These are phyloP conservation scores for Mythimna vitellina DNA, from an alignment of 2,888 invertebrate species.

Conservation along the genomic window DNA sequence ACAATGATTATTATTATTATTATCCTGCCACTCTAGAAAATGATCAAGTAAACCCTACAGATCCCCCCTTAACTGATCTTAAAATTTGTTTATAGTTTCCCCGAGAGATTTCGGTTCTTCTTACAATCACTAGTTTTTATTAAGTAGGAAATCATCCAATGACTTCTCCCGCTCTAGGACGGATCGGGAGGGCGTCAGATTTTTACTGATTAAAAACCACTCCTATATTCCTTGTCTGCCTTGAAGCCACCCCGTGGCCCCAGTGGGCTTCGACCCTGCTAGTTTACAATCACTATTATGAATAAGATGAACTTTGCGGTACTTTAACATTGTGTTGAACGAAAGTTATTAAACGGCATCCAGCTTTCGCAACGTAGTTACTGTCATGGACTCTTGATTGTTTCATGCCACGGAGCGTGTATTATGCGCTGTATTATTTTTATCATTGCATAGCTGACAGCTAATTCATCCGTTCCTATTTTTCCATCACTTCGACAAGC, in stretches of 20 bases:
- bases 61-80: too few species aligned
- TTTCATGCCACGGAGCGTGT: constrained; percentile 76
- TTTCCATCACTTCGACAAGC: constrained; percentile 89
- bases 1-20: too few species aligned
- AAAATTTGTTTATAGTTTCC: not conserved
- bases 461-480: constrained; percentile 88
- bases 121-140: not conserved
- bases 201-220: too few species aligned
- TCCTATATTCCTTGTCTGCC: too few species aligned
- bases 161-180: too few species aligned
- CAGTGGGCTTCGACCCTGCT: too few species aligned
- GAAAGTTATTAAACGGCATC: constrained; percentile 34
- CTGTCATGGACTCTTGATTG: constrained; percentile 81
- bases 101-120: not conserved
- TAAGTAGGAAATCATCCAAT: too few species aligned
- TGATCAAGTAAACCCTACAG: not conserved
- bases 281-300: too few species aligned
- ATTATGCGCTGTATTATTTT: constrained; percentile 77
- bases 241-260: too few species aligned
- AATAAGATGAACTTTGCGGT: constrained; percentile 2
- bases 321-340: not conserved
- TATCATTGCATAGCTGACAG: constrained; percentile 87
- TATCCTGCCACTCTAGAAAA: not conserved
- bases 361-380: constrained; percentile 57
- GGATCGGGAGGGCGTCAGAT: too few species aligned